A percentile compares a stretch with the other conserved stretches of the same genome.
Conservation (phyloP, 2,888 invertebrate species). For the Drosophila fulvimacula region DNA sequence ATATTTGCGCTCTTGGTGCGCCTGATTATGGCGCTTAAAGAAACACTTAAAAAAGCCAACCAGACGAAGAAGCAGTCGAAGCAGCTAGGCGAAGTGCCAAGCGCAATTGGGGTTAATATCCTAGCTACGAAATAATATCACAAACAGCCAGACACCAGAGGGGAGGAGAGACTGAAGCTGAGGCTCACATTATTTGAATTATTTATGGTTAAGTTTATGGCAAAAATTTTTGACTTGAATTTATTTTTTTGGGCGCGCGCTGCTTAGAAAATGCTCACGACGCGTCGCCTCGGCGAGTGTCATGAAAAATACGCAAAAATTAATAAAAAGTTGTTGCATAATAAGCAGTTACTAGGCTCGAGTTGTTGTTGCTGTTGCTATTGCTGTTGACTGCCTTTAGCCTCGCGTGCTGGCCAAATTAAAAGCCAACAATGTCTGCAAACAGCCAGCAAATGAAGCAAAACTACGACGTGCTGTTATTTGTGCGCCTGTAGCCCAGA, state of each 20-base stretch:
- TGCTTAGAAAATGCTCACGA: constrained; percentile 42
- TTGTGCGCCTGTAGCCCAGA: constrained; percentile 57
- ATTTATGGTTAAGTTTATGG: constrained; percentile 81
- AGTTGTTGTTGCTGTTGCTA: constrained; percentile 8
- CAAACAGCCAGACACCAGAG: constrained; percentile 42
- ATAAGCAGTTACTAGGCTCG: constrained; percentile 33
- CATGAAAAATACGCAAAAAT: constrained; percentile 76
- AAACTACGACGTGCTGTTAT: constrained; percentile 77
- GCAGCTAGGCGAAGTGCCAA: constrained; percentile 68
- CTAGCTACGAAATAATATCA: constrained; percentile 71
- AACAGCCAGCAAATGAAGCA: constrained; percentile 71
- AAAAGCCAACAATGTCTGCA: constrained; percentile 79
- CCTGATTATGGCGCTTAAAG: constrained; percentile 81
- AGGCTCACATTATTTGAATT: constrained; percentile 72
- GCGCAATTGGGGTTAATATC: constrained; percentile 80
- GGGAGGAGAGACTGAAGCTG: constrained; percentile 5
- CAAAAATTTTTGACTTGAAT: constrained; percentile 77
- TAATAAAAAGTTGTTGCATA: constrained; percentile 54
- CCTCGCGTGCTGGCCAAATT: constrained; percentile 71
- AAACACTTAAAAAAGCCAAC: constrained; percentile 76
- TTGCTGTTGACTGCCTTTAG: constrained; percentile 1
- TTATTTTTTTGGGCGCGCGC: constrained; percentile 45
- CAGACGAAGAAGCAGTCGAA: constrained; percentile 28
- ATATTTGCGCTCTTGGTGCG: constrained; percentile 72
- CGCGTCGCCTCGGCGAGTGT: constrained; percentile 18